phyloP scores from a whole-genome alignment of 1,140 invertebrate species.

The Gerris buenoi region DNA sequence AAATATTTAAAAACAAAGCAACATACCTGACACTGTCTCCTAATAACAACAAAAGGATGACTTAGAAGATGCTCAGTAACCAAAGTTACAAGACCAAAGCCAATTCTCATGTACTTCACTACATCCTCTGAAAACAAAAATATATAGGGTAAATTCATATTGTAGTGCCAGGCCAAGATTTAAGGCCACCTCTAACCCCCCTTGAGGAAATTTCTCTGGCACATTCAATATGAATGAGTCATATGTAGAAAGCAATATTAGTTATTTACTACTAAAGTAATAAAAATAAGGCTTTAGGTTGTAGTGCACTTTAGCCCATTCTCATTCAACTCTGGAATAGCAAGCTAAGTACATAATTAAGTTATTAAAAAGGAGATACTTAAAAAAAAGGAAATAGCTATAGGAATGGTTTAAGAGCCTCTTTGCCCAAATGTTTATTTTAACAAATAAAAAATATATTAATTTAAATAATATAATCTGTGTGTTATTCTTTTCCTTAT shows the following conservation, averaged over 20 bases:
- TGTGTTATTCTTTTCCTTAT: no score
- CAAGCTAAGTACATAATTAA: no score
- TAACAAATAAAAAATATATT: no score
- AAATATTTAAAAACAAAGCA: no score
- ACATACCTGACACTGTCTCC: conserved; percentile 78
- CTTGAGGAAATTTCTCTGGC: not conserved
- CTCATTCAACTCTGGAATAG: no score
- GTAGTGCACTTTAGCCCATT: not conserved
- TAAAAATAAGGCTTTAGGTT: not conserved
- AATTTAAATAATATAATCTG: no score
- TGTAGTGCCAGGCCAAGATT: no score
- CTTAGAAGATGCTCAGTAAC: conserved; percentile 78
- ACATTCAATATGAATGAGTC: not conserved
- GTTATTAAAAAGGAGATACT: no score
- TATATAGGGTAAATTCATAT: conserved; percentile 21
- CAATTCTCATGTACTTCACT: conserved; percentile 46
- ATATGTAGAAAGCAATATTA: not conserved
- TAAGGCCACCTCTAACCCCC: no score
- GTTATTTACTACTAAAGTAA: not conserved
- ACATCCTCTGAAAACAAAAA: conserved; percentile 10
- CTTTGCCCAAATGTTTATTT: no score
- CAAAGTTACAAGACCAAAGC: conserved; percentile 58
- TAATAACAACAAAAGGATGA: conserved; percentile 81
- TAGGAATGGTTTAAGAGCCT: no score
- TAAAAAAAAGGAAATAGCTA: no score